Evolutionary conservation across 2,888 invertebrate genomes (phyloP).

Genomic region (Reticulitermes lucifugus): DNA sequence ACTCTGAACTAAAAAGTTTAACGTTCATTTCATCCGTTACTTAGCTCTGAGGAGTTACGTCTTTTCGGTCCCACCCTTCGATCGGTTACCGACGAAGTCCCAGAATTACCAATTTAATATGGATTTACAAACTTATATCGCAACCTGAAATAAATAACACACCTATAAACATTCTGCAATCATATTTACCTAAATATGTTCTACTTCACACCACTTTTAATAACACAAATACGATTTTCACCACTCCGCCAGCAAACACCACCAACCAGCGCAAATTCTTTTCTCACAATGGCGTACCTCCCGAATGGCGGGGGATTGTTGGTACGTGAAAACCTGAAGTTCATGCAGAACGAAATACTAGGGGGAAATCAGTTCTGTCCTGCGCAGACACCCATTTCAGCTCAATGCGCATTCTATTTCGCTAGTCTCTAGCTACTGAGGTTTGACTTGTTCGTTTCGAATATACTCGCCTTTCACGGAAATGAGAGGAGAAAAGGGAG

Average conservation of each 20-base stretch:
- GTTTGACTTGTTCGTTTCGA: slow-evolving; percentile 45
- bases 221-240: background rate
- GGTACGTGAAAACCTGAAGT: slow-evolving; percentile 37
- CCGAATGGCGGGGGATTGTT: slow-evolving; percentile 29
- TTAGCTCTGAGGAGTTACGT: background rate
- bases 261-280: slow-evolving; percentile 37
- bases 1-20: background rate
- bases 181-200: slow-evolving; percentile 3
- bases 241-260: background rate
- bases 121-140: background rate
- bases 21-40: background rate
- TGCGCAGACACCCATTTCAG: slow-evolving; percentile 39
- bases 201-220: background rate
- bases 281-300: slow-evolving; percentile 43
- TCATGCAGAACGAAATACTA: slow-evolving; percentile 28
- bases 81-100: background rate
- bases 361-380: slow-evolving; percentile 28
- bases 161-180: too few relatives aligned
- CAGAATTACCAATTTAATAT: background rate
- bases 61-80: slow-evolving; percentile 21
- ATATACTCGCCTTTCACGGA: slow-evolving; percentile 46
- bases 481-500: slow-evolving; percentile 55
- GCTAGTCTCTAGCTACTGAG: background rate
- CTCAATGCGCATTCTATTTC: slow-evolving; percentile 32
- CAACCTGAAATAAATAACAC: background rate